Evolutionary conservation across 1,140 invertebrate genomes (phyloP).

Genomic region (Dryas iulia): DNA sequence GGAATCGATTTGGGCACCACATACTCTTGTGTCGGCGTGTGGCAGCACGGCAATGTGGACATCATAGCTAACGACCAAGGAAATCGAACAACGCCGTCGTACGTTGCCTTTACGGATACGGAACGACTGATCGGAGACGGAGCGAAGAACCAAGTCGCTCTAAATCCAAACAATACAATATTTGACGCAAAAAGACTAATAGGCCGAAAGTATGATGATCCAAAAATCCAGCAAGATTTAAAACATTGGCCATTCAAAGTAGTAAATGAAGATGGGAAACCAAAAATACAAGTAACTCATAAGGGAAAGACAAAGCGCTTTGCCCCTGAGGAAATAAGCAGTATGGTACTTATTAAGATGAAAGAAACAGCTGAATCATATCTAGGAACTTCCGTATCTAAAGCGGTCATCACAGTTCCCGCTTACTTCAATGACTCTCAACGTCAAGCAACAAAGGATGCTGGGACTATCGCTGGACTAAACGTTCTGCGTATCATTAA

Average conservation of each 20-base stretch:
- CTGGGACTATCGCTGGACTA: slow-evolving; percentile 81
- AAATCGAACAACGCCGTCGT: slow-evolving; percentile 91
- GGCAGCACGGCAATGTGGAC: slow-evolving; percentile 81
- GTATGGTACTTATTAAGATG: slow-evolving; percentile 82
- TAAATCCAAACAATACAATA: slow-evolving; percentile 76
- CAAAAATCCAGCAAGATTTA: slow-evolving; percentile 87
- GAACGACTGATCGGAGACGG: slow-evolving; percentile 88
- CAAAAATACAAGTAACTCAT: slow-evolving; percentile 86
- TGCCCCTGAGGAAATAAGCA: slow-evolving; percentile 88
- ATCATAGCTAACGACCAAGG: slow-evolving; percentile 93
- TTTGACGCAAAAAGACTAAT: slow-evolving; percentile 83
- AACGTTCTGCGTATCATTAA: slow-evolving; percentile 89
- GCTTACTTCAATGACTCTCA: not conserved
- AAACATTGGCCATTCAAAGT: slow-evolving; percentile 90
- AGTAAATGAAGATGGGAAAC: slow-evolving; percentile 83
- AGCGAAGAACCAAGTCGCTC: slow-evolving; percentile 85
- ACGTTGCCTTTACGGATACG: slow-evolving; percentile 77
- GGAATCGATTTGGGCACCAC: slow-evolving; percentile 89
- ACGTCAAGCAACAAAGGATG: not conserved
- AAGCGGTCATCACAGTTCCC: slow-evolving; percentile 82
- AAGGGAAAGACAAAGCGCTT: slow-evolving; percentile 88
- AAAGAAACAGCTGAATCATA: slow-evolving; percentile 82
- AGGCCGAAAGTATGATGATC: slow-evolving; percentile 86
- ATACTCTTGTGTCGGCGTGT: slow-evolving; percentile 78
- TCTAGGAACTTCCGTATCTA: slow-evolving; percentile 84